Evolutionary conservation across 2,113 vertebrate genomes (phyloP), one percentile per base, ranked within the genome.

Genomic region (Stercorarius parasiticus): DNA sequence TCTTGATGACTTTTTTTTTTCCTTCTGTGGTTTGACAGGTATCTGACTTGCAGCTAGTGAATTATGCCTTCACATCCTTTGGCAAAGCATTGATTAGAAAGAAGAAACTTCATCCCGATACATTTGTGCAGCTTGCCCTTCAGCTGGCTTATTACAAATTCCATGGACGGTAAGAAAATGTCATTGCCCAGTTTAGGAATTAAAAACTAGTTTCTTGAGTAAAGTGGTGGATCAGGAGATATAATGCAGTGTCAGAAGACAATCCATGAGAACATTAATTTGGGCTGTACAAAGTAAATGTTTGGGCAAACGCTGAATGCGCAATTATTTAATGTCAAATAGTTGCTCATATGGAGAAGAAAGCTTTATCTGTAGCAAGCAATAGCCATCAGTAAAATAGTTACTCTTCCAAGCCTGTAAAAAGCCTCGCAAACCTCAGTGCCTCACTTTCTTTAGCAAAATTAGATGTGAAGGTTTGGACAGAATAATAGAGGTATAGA

Each of bases 81-180:
- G 99, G 99, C 85, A 99, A 99, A 98, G 86, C 95, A 3, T 95
- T 98, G 59, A 98, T 99, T 53, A 99, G 98, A 97, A 98, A 98
- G 96, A 98, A 90, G 73, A 98, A 97, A 30, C 97, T 99, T 88
- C 99, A 99, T 90, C 99, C 99, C 0, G 99, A 99, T 93, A 99
- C 98, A 0, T 99, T 99, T 96, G 95, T 99, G 80, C 99, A 99
- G 94, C 98, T 99, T 83, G 99, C 99, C 7, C 98, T 99, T 95
- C 99, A 99, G 97, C 93, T 99, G 66, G 98, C 99, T 38, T 99
- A 98, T 96, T 99, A 99, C 82, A 99, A 97, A 77, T 95, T 98
- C 62, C 98, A 99, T 56, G 98, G 98, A 76, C 97, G 97, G 99
- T 99, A 97, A 95, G 97, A 61, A 94, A 77, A 59, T 6, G 20